These are phyloP conservation scores for Ramphastos sulfuratus DNA, from an alignment of 2,113 vertebrate species.

Conservation along the genomic window DNA sequence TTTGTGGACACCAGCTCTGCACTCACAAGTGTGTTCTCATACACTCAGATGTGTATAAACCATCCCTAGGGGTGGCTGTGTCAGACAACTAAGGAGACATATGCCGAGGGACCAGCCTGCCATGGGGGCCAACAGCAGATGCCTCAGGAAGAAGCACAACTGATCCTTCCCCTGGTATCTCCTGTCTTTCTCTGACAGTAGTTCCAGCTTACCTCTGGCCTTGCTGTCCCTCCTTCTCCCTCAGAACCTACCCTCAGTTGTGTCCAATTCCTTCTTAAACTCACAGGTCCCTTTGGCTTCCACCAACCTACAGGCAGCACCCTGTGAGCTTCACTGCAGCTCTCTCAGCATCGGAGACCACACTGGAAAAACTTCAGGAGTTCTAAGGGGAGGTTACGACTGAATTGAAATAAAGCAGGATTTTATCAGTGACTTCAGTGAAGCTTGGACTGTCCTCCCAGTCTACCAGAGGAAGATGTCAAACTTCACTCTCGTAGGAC, in stretches of 20 bases:
- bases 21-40: background rate
- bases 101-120: background rate
- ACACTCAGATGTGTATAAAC: background rate
- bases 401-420: constrained; percentile 14
- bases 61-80: background rate
- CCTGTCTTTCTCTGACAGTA: background rate
- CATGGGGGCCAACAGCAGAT: background rate
- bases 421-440: constrained; percentile 31
- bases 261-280: background rate
- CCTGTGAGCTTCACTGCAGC: background rate
- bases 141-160: background rate
- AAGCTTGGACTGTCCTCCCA: background rate
- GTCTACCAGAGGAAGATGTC: background rate
- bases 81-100: background rate
- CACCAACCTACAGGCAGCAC: background rate
- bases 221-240: background rate
- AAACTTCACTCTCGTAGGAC: constrained; percentile 1
- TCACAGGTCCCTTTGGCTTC: background rate
- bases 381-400: background rate
- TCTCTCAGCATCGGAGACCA: background rate
- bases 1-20: background rate
- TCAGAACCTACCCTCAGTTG: background rate
- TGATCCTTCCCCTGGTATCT: background rate
- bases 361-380: background rate
- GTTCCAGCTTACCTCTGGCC: background rate